These are phyloP conservation scores for Montifringilla adamsi DNA, from an alignment of 2,113 vertebrate genomes.

Conservation along the genomic window DNA sequence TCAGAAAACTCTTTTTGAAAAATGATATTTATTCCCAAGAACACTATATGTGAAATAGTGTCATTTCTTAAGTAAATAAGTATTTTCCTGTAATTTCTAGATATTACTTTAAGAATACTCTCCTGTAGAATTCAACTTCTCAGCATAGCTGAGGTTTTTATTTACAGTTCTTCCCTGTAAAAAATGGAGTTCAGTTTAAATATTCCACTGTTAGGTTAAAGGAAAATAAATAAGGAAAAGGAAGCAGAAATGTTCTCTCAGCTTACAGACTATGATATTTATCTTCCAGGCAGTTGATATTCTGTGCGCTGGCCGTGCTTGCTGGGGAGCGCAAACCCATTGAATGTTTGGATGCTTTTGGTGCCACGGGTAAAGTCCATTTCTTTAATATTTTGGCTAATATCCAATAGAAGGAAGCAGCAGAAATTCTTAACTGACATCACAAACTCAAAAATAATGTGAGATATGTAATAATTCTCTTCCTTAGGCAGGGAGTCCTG, in stretches of 20 bases:
- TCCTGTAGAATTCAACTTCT: background rate
- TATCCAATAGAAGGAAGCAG: background rate
- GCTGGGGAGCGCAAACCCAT: slow-evolving; percentile 86
- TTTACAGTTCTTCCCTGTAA: background rate
- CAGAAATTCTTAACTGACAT: background rate
- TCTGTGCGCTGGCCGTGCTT: slow-evolving; percentile 88
- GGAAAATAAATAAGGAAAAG: background rate
- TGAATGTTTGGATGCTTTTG: slow-evolving; percentile 96
- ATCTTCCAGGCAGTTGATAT: slow-evolving; percentile 87
- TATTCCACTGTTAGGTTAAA: background rate
- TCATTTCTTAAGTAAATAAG: background rate
- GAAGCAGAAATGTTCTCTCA: background rate
- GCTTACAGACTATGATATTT: background rate
- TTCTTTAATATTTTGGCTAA: background rate
- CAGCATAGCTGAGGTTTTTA: background rate
- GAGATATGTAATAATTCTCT: background rate
- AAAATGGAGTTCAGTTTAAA: background rate
- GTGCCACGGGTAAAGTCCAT: slow-evolving; percentile 86
- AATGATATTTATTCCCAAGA: background rate
- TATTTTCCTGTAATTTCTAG: background rate
- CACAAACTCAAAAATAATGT: background rate
- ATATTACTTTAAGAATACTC: background rate
- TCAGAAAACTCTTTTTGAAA: background rate
- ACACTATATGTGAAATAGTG: background rate
- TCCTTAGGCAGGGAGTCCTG: background rate